Evolutionary conservation across 2,888 invertebrate genomes (phyloP).

Genomic region (Chymomyza fuscimana): DNA sequence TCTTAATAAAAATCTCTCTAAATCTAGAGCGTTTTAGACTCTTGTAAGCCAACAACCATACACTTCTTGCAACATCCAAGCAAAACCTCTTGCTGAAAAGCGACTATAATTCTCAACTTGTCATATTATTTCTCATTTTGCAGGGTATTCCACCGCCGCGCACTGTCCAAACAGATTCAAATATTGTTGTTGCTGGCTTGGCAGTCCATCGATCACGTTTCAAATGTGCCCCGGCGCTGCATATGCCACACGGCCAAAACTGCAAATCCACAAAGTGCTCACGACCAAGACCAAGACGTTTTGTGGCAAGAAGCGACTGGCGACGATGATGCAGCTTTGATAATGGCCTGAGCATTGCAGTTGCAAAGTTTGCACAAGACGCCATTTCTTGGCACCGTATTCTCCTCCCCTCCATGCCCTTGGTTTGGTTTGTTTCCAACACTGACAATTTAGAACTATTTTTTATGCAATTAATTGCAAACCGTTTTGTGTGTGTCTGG

Average conservation of each 20-base stretch:
- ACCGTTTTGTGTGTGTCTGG: conserved; percentile 63
- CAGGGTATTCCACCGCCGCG: too few relatives aligned
- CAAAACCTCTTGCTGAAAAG: too few relatives aligned
- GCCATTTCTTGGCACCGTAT: conserved; percentile 24
- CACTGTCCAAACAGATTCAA: too few relatives aligned
- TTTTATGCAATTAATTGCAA: conserved; percentile 72
- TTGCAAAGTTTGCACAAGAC: conserved; percentile 58
- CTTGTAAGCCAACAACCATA: too few relatives aligned
- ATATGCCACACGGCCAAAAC: conserved; percentile 36
- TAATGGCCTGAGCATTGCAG: conserved; percentile 40
- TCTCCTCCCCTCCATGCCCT: not conserved
- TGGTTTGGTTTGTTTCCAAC: not conserved
- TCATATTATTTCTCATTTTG: too few relatives aligned
- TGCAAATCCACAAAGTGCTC: conserved; percentile 43
- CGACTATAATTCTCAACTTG: too few relatives aligned
- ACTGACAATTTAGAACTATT: conserved; percentile 64
- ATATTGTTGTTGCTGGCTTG: conserved; percentile 31
- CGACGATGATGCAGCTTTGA: conserved; percentile 33
- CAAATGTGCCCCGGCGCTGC: conserved; percentile 16
- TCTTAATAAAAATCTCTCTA: too few relatives aligned
- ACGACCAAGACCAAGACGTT: conserved; percentile 51
- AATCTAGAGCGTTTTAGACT: too few relatives aligned
- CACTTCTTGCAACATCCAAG: too few relatives aligned
- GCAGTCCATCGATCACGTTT: conserved; percentile 78
- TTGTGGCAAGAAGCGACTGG: conserved; percentile 16